Percentiles rank a stretch among this genome's conserved stretches.
Conservation (phyloP, 2,113 vertebrate genomes). For the Brevimyrus niger region DNA sequence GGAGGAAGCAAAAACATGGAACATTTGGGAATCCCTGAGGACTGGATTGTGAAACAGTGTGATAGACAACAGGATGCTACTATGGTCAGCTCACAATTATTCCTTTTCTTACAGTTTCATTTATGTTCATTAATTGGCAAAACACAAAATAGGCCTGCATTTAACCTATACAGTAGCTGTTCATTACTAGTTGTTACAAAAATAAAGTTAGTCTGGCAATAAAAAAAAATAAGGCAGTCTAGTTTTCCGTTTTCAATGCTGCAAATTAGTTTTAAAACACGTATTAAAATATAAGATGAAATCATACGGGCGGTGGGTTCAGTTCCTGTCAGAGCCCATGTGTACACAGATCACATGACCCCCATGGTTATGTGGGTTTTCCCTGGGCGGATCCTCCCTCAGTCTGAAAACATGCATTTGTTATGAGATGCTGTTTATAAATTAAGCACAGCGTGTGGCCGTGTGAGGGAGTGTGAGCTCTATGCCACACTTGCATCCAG, state of each 20-base stretch:
- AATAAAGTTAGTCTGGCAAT: background rate
- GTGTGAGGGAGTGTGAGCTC: background rate
- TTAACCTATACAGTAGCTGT: background rate
- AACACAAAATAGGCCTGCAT: background rate
- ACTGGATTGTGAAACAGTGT: background rate
- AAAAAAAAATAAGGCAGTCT: background rate
- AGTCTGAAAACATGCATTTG: background rate
- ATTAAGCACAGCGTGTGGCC: background rate
- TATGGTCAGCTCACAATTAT: background rate
- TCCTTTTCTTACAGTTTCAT: background rate
- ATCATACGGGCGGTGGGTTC: background rate
- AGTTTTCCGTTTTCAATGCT: background rate
- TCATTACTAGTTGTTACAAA: background rate
- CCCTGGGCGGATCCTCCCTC: background rate
- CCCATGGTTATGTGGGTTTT: background rate
- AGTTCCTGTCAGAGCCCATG: background rate
- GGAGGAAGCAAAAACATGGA: background rate
- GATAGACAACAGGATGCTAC: background rate
- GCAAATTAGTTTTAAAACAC: background rate
- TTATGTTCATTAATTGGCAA: background rate
- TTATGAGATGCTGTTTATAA: background rate
- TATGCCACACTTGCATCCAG: background rate
- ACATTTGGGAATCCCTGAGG: background rate
- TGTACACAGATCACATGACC: background rate
- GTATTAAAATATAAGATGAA: background rate